Base-by-base conservation (phyloP, 2,113 vertebrate species). In the Otocyon megalotis region DNA sequence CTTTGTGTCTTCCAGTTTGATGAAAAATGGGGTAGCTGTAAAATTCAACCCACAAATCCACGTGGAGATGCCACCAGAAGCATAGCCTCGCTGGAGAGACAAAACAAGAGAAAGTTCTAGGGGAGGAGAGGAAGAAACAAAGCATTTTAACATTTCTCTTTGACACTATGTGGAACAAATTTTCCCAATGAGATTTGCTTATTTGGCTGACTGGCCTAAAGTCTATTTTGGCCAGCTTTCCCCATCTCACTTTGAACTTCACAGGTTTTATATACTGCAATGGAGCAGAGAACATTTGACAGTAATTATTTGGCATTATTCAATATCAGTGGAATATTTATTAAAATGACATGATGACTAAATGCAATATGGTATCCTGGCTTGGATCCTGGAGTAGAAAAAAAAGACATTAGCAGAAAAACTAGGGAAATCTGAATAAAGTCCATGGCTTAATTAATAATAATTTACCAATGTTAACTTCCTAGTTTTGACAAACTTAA, bases 381-480 rank as follows among this genome's bases (percentile, higher is more conserved):
- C 94, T 56, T 87, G 71, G n/a, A 92, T 79, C 58, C 54, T 95
- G 85, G 62, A 86, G 82, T 85, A 54, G 72, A 69, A 76, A 80
- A 89, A 89, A 92, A 90, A 58, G 30, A 77, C 35, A 48, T 43
- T 90, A 35, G 20, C 58, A 17, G 5, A 65, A 84, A 93, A 87
- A 30, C 58, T 43, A 77, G 9, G 43, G 37, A 94, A 65, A 90
- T 87, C 60, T 30, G 37, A 90, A 37, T 43, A 90, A 96, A 79
- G 76, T 43, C n/a, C 79, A 22, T 48, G 77, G 48, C 54, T 89
- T 86, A 86, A 86, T 86, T 82, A 71, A 65, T 83, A 83, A 63
- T n/a, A 77, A 89, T 56, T 32, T 87, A 28, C 56, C 32, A 58
- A 85, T 32, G 80, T 71, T 95, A 92, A 83, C 87, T 96, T 90